phyloP scores from a whole-genome alignment of 2,888 invertebrate genomes.

The Philhelius pedissequus region DNA sequence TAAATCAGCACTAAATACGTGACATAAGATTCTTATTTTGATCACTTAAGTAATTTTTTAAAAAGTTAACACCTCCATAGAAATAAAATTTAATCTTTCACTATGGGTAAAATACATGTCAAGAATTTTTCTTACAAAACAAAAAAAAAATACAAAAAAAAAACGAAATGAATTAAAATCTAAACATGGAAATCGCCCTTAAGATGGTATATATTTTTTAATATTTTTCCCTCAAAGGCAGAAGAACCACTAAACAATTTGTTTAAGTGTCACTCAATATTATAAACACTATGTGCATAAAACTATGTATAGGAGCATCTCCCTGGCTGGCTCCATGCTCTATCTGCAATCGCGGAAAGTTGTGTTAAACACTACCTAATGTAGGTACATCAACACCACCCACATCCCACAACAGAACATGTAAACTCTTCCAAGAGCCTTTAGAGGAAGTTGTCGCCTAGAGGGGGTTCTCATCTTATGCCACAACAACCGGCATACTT shows the following conservation, averaged over 20 bases:
- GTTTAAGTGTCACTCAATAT: constrained; percentile 46
- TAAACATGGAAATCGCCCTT: constrained; percentile 3
- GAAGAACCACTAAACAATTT: constrained; percentile 42
- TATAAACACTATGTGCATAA: constrained; percentile 28
- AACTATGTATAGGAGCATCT: constrained; percentile 3
- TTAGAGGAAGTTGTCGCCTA: constrained; percentile 57
- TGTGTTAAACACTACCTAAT: constrained; percentile 42
- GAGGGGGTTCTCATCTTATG: constrained; percentile 44
- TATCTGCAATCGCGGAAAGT: constrained; percentile 54
- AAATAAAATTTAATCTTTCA: background rate
- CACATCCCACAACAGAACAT: background rate
- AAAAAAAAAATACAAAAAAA: background rate
- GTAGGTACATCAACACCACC: constrained; percentile 20
- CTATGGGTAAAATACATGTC: constrained; percentile 22
- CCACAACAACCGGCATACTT: constrained; percentile 20
- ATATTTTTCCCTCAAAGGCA: background rate
- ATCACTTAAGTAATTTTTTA: constrained; percentile 11
- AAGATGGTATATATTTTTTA: background rate
- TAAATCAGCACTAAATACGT: background rate
- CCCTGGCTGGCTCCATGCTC: constrained; percentile 33
- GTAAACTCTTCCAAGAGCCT: constrained; percentile 44
- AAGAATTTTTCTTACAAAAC: constrained; percentile 8
- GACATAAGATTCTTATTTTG: constrained; percentile 9
- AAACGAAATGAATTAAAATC: constrained; percentile 22
- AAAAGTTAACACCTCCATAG: constrained; percentile 5